Conservation (phyloP, 2,888 invertebrate species). For the Polyommatus icarus region DNA sequence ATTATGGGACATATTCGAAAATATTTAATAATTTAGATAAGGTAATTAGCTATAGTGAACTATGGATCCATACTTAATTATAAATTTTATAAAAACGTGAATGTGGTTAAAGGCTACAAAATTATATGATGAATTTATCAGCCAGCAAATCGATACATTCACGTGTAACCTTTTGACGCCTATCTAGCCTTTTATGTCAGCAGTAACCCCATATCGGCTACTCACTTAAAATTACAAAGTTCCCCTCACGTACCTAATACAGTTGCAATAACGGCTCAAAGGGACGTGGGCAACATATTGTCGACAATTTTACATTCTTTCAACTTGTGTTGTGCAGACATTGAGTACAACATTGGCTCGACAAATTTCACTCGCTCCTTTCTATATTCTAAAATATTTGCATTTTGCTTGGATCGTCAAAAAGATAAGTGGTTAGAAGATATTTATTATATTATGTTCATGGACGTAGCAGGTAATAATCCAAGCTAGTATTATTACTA, state of each 20-base stretch:
- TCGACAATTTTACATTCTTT: slow-evolving; percentile 7
- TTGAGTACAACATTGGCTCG: neutral
- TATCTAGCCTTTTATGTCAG: neutral
- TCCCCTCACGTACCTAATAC: slow-evolving; percentile 1
- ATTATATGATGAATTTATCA: no score
- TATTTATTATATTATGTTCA: no score
- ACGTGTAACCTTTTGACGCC: neutral
- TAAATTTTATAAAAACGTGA: no score
- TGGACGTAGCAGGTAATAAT: no score
- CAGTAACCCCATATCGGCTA: neutral
- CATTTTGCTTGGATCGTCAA: neutral
- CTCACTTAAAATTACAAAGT: slow-evolving; percentile 1
- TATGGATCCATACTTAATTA: no score
- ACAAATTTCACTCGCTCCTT: neutral
- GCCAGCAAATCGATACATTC: neutral
- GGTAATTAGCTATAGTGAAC: no score
- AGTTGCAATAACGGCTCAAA: slow-evolving; percentile 9
- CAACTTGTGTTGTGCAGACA: neutral
- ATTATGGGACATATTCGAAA: no score
- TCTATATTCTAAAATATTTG: neutral
- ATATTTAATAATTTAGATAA: no score
- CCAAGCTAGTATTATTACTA: no score
- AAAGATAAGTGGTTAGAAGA: neutral
- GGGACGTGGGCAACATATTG: neutral
- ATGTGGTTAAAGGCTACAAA: no score